Conservation (phyloP, 23 tunicate genomes). For the Clavelina lepadiformis region DNA sequence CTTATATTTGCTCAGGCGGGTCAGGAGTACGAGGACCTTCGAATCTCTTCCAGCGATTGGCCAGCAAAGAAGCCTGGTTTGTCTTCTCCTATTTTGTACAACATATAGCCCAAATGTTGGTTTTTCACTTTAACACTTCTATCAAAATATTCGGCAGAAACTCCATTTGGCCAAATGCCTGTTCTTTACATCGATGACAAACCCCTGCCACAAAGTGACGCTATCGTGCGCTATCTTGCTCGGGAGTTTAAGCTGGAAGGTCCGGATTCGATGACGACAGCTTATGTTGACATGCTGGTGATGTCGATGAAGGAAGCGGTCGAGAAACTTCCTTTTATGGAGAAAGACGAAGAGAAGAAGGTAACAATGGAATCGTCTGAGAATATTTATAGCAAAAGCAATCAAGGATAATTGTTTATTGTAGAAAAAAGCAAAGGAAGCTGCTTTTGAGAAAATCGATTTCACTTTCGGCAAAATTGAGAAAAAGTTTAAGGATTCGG, state of each 20-base stretch:
- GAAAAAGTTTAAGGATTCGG: constrained; percentile 1
- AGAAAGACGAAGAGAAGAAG: constrained; percentile 22
- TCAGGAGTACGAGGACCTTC: constrained; percentile 12
- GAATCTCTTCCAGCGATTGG: constrained; percentile 16
- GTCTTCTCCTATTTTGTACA: neutral
- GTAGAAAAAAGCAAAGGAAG: too few species aligned
- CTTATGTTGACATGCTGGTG: constrained; percentile 8
- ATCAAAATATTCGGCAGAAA: too few species aligned
- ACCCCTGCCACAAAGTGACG: constrained; percentile 15
- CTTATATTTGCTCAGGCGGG: constrained; percentile 40
- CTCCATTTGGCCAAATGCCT: constrained; percentile 50
- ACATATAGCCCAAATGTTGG: neutral
- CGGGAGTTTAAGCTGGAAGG: constrained; percentile 17
- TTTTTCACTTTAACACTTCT: too few species aligned
- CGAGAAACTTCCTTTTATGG: constrained; percentile 29
- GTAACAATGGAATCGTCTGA: too few species aligned
- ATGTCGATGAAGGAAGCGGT: constrained; percentile 6
- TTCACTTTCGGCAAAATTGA: too few species aligned
- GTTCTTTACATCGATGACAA: constrained; percentile 35
- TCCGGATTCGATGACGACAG: neutral
- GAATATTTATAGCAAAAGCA: too few species aligned
- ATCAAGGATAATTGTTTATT: too few species aligned
- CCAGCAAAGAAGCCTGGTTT: constrained; percentile 16
- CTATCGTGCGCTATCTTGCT: constrained; percentile 31
- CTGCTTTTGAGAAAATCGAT: too few species aligned